phyloP scores from a whole-genome alignment of 2,113 vertebrate genomes.

The Phaethornis superciliosus region DNA sequence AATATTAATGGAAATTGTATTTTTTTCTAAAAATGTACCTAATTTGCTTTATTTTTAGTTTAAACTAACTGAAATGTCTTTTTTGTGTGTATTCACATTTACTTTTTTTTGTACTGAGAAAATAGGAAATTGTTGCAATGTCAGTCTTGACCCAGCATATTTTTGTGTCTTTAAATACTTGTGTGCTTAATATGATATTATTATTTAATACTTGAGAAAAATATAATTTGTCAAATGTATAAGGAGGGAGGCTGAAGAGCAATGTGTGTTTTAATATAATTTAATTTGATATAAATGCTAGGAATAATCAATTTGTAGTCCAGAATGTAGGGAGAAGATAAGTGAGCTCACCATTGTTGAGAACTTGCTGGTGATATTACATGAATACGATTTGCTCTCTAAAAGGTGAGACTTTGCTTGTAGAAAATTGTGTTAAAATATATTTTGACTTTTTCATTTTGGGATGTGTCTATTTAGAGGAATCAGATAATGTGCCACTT shows the following conservation, averaged over 20 bases:
- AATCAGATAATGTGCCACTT: neutral
- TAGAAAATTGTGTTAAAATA: neutral
- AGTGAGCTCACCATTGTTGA: conserved; percentile 84
- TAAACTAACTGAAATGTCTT: neutral
- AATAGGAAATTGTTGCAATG: neutral
- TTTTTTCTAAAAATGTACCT: neutral
- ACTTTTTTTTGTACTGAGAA: neutral
- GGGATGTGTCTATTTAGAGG: neutral
- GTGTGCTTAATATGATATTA: neutral
- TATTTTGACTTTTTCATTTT: neutral
- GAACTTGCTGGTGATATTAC: conserved; percentile 86
- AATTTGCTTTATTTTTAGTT: neutral
- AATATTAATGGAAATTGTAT: neutral
- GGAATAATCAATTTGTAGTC: conserved; percentile 72
- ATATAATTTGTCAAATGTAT: neutral
- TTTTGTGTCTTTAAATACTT: neutral
- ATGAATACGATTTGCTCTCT: conserved; percentile 87
- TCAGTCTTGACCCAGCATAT: neutral
- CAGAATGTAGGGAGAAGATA: conserved; percentile 84
- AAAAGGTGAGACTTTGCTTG: conserved; percentile 77
- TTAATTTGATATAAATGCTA: conserved; percentile 13
- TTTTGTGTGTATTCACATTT: neutral
- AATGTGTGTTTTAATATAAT: neutral
- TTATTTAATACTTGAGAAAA: neutral
- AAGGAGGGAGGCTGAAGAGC: neutral